Conservation (phyloP, 1,140 invertebrate species). For the Lordiphosa clarofinis region DNA sequence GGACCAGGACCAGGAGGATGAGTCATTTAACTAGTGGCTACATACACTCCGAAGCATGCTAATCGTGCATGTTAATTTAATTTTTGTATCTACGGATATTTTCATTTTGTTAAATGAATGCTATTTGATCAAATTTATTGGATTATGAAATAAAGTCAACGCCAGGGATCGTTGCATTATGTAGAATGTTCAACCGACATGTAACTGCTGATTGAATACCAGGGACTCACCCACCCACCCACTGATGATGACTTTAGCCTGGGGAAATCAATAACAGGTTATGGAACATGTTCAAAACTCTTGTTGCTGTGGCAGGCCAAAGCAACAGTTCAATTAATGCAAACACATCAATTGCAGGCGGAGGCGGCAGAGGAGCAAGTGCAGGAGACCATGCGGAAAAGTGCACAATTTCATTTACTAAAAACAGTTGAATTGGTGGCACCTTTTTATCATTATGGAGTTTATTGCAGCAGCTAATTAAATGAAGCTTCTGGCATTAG, state of each 20-base stretch:
- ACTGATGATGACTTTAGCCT: neutral
- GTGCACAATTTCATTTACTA: conserved; percentile 28
- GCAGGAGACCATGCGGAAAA: conserved; percentile 12
- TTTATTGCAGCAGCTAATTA: no score
- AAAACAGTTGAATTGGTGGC: no score
- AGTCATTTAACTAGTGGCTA: no score
- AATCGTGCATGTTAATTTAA: no score
- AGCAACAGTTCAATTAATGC: conserved; percentile 61
- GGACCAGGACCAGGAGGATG: no score
- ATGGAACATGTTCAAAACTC: conserved; percentile 14
- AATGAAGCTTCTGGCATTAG: no score
- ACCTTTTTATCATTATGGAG: no score
- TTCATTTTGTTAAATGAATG: conserved; percentile 6
- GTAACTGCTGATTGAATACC: conserved; percentile 20
- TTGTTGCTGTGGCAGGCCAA: neutral
- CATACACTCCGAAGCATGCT: no score
- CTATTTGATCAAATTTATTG: neutral
- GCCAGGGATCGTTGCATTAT: neutral
- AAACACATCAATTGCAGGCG: conserved; percentile 26
- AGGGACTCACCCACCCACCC: neutral
- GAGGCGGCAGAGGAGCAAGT: conserved; percentile 2
- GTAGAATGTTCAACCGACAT: neutral
- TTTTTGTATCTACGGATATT: no score
- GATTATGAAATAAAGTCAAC: neutral
- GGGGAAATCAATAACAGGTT: conserved; percentile 60